Conservation (phyloP, 2,797 vertebrate genomes). For the Loris lydekkerianus region DNA sequence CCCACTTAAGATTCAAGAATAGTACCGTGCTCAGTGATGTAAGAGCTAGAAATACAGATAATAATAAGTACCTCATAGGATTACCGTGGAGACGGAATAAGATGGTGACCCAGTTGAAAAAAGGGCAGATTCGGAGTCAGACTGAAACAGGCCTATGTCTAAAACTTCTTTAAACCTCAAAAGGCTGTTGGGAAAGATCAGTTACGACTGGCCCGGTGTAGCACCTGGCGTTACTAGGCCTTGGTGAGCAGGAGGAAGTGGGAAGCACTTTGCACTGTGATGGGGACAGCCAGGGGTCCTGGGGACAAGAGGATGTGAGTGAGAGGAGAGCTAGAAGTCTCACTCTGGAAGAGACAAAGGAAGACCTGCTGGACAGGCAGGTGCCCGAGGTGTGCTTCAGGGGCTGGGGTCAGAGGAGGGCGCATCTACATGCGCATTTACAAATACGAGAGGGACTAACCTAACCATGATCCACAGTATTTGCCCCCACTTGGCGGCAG, state of each 20-base stretch:
- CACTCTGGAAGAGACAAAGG: neutral
- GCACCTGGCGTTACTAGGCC: neutral
- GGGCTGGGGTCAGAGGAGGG: neutral
- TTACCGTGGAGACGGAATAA: neutral
- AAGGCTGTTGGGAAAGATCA: neutral
- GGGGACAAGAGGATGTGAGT: neutral
- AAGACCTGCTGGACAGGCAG: neutral
- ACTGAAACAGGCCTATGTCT: neutral
- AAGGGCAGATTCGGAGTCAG: neutral
- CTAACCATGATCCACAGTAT: neutral
- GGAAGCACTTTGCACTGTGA: neutral
- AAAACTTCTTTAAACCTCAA: constrained; percentile 34
- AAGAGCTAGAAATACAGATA: neutral
- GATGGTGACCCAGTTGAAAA: constrained; percentile 37
- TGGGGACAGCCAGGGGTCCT: neutral
- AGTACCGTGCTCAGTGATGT: neutral
- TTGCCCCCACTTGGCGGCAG: neutral
- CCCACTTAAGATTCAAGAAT: constrained; percentile 37
- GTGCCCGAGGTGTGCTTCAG: neutral
- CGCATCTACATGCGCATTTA: neutral
- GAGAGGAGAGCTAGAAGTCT: neutral
- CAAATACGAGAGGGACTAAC: neutral
- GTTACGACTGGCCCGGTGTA: neutral
- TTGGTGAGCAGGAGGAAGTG: neutral
- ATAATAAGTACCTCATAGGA: constrained; percentile 2